phyloP scores from a whole-genome alignment of 2,888 invertebrate genomes.

The Pollenia angustigena region DNA sequence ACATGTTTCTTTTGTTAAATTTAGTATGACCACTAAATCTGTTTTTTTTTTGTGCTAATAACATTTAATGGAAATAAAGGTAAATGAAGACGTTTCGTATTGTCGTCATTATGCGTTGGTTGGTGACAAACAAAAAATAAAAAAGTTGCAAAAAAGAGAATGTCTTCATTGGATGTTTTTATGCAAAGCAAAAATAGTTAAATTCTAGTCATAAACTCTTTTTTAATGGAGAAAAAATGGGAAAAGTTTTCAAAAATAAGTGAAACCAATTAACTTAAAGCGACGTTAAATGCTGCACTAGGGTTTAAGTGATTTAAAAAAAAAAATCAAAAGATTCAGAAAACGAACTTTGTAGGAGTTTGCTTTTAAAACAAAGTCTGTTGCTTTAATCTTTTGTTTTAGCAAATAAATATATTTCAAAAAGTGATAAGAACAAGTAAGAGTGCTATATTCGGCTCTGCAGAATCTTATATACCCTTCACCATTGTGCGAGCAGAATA shows the following conservation, averaged over 20 bases:
- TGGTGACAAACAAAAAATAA: neutral
- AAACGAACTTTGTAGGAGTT: neutral
- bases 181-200: too few species aligned
- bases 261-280: too few species aligned
- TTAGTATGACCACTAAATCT: neutral
- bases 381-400: neutral
- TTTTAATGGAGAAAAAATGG: neutral
- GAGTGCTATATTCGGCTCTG: too few species aligned
- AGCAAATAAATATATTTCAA: too few species aligned
- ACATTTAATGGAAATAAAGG: neutral
- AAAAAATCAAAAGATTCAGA: neutral
- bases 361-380: neutral
- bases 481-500: too few species aligned
- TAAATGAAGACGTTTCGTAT: neutral
- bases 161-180: neutral
- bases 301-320: neutral
- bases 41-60: neutral
- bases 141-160: neutral
- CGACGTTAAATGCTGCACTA: neutral
- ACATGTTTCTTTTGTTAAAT: slow-evolving; percentile 15
- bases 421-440: too few species aligned
- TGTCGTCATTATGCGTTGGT: neutral
- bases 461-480: too few species aligned
- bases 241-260: neutral
- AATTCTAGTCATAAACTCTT: too few species aligned